phyloP scores from a whole-genome alignment of 2,797 vertebrate genomes.

The Cyclopterus lumpus region DNA sequence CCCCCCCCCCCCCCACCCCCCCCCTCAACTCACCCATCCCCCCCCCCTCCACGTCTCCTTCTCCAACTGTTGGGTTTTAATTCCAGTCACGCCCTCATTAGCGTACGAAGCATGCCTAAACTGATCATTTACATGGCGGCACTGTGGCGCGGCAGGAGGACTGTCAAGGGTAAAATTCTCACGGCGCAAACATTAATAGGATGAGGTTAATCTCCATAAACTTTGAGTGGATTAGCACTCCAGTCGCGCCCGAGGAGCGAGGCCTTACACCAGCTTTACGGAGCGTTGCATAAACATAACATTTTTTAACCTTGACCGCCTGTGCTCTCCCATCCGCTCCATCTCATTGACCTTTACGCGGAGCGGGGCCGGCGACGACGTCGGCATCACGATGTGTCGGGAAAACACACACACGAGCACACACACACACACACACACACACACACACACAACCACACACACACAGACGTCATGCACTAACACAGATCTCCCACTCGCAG shows the following conservation, averaged over 20 bases:
- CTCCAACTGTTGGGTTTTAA: constrained; percentile 36
- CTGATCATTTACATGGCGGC: constrained; percentile 51
- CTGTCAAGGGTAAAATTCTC: constrained; percentile 56
- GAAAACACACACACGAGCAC: constrained; percentile 11
- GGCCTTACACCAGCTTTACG: constrained; percentile 43
- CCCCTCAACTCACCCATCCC: not conserved
- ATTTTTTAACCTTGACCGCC: constrained; percentile 26
- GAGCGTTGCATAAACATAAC: constrained; percentile 22
- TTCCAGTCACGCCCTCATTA: constrained; percentile 56
- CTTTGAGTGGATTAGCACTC: constrained; percentile 48
- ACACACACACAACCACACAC: constrained; percentile 47
- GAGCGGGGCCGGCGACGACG: constrained; percentile 6
- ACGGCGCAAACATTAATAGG: constrained; percentile 51
- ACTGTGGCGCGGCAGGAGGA: constrained; percentile 30
- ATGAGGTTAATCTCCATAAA: constrained; percentile 61
- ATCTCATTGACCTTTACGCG: constrained; percentile 49
- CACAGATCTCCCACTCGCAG: constrained; percentile 21
- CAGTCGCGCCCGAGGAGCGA: constrained; percentile 34
- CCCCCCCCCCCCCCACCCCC: not conserved
- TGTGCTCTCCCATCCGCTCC: constrained; percentile 26
- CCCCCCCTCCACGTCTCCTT: constrained; percentile 14
- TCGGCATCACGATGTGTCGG: constrained; percentile 27
- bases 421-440: constrained; percentile 19
- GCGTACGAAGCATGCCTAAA: constrained; percentile 38
- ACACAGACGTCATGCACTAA: constrained; percentile 6